Evolutionary conservation across 1,140 invertebrate species (phyloP).

Genomic region (Drosophila virilis): DNA sequence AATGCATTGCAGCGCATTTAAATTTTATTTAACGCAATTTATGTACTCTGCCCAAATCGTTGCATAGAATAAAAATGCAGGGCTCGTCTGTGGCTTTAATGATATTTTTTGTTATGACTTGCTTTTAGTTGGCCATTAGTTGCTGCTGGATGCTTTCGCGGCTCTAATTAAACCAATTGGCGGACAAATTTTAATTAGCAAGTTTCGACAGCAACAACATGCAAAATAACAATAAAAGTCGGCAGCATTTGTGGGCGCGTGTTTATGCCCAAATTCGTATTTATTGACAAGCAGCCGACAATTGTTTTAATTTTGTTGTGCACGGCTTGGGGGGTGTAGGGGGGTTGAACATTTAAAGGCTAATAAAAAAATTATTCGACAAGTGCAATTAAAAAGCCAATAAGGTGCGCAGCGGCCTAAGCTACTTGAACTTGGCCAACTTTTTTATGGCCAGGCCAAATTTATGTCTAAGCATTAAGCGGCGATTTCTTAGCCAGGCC

Average conservation of each 20-base stretch:
- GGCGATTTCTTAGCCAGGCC: constrained; percentile 27
- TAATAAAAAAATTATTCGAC: constrained; percentile 71
- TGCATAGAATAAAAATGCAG: constrained; percentile 19
- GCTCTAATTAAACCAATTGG: constrained; percentile 76
- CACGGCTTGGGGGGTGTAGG: not conserved
- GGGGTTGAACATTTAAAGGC: constrained; percentile 62
- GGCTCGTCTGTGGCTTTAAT: constrained; percentile 4
- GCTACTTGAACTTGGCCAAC: constrained; percentile 48
- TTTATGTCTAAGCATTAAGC: constrained; percentile 62
- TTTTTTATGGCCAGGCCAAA: constrained; percentile 69
- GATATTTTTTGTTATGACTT: not conserved
- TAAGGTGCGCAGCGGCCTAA: constrained; percentile 47
- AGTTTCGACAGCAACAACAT: constrained; percentile 28
- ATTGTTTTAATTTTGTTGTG: constrained; percentile 70
- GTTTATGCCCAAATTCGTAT: constrained; percentile 60
- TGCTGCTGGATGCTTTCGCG: constrained; percentile 54
- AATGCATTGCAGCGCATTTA: not conserved
- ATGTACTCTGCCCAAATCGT: constrained; percentile 4
- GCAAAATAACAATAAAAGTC: constrained; percentile 66
- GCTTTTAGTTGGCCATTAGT: constrained; percentile 65
- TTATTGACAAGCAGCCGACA: constrained; percentile 62
- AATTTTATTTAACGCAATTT: constrained; percentile 20
- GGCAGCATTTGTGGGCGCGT: constrained; percentile 63
- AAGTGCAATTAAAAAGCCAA: constrained; percentile 76
- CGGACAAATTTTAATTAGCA: constrained; percentile 75